These are phyloP conservation scores for Endomychus coccineus DNA, from an alignment of 2,888 invertebrate genomes.

Conservation along the genomic window DNA sequence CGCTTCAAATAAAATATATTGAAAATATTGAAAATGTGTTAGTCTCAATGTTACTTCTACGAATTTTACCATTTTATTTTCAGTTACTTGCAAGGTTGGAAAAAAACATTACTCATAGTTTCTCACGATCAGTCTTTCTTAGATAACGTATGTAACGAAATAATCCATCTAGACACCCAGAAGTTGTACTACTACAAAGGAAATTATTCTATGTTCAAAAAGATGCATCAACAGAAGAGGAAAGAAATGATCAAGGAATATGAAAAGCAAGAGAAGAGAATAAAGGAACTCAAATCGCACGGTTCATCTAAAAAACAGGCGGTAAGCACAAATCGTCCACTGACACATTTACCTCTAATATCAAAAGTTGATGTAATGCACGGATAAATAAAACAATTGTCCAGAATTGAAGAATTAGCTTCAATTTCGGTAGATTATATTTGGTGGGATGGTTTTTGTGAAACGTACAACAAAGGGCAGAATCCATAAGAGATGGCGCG, in stretches of 20 bases:
- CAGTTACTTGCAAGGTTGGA: slow-evolving; percentile 95
- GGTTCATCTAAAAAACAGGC: slow-evolving; percentile 95
- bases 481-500: too few species aligned
- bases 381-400: too few species aligned
- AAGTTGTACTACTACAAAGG: slow-evolving; percentile 96
- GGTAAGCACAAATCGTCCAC: slow-evolving; percentile 38
- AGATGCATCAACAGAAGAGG: slow-evolving; percentile 94
- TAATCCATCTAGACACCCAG: slow-evolving; percentile 92
- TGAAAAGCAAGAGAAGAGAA: slow-evolving; percentile 93
- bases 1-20: too few species aligned
- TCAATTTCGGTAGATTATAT: too few species aligned
- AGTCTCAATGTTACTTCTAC: too few species aligned
- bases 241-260: slow-evolving; percentile 95
- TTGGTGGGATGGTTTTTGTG: too few species aligned
- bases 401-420: too few species aligned
- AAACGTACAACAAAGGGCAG: too few species aligned
- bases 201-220: slow-evolving; percentile 96
- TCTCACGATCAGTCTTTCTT: slow-evolving; percentile 99
- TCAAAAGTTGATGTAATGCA: too few species aligned
- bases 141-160: slow-evolving; percentile 98
- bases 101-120: slow-evolving; percentile 95
- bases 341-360: too few species aligned
- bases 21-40: too few species aligned
- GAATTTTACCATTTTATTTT: slow-evolving; percentile 30
- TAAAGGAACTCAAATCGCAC: slow-evolving; percentile 91